phyloP scores from a whole-genome alignment of 2,113 vertebrate species.

The Gavialis gangeticus region DNA sequence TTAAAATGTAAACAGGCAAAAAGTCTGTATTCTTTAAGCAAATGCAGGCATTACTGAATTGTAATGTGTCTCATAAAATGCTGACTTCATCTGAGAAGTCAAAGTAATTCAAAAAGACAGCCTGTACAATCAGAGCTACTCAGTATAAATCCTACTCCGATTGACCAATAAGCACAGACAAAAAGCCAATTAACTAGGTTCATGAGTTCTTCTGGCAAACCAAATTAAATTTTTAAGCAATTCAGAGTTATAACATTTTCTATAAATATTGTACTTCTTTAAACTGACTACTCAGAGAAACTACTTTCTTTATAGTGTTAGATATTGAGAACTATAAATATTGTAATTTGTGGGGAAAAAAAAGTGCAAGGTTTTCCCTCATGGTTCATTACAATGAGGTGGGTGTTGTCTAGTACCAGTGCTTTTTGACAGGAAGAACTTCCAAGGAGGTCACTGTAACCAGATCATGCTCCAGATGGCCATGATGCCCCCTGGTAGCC shows the following conservation, averaged over 20 bases:
- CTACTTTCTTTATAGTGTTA: constrained; percentile 16
- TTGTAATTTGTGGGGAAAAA: background rate
- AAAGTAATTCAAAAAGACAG: background rate
- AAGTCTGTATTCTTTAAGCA: constrained; percentile 1
- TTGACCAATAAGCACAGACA: background rate
- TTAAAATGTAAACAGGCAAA: background rate
- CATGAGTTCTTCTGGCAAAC: background rate
- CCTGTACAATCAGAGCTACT: background rate
- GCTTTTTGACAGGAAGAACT: background rate
- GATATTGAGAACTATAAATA: constrained; percentile 19
- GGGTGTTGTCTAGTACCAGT: background rate
- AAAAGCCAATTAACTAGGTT: background rate
- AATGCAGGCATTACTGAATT: background rate
- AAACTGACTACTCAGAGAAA: background rate
- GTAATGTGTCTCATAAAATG: background rate
- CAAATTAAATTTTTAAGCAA: background rate
- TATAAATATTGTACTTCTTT: background rate
- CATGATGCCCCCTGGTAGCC: no score
- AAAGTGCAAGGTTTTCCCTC: background rate
- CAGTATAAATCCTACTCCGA: background rate
- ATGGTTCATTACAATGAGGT: background rate
- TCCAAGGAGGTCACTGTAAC: background rate
- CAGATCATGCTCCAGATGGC: background rate
- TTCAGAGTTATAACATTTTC: background rate
- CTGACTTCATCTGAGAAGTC: constrained; percentile 9